Base-by-base conservation (phyloP, 2,797 vertebrate species). In the Erpetoichthys calabaricus region DNA sequence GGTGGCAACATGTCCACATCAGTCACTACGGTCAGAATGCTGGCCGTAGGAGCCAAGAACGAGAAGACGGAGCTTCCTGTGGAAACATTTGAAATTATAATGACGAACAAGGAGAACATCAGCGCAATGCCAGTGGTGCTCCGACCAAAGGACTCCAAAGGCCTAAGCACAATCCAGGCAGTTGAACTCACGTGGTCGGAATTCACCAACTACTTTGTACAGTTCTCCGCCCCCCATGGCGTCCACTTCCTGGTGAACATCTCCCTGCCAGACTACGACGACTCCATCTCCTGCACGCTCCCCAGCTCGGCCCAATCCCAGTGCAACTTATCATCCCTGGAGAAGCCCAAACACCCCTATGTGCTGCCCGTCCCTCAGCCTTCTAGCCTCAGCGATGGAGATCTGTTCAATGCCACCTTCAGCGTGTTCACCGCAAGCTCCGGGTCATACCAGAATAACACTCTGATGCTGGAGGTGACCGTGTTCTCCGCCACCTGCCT, bases 401-500 rank as follows among this genome's bases (percentile, higher is more conserved):
- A 25, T 25, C 25, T 25, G 25, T 25, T 25, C 25, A 25, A 25
- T 25, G 25, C 25, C 25, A 25, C 25, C 25, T 25, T 25, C 25
- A 25, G 25, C 25, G 25, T 25, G 25, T 25, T 25, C 2, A 2
- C 7, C 8, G 8, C 60, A 6, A 65, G 1, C 6, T 64, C 5
- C 0, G 1, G 0, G 25, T 25, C 25, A 25, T 25, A 25, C 1
- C 9, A 4, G 51, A 9, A n/a, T 0, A 56, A 60, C 5, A 0
- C 83, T 25, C 25, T 25, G 25, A 25, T 73, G 1, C 64, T 84
- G 46, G 64, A 53, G 4, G 42, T 81, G 8, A 45, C 60, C 0
- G 0, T 81, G 47, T 84, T 82, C 50, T 70, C 60, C 2, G 67
- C 62, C 1, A 10, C 7, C 3, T 85, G 84, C 51, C 46, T 82